Conservation (phyloP, 2,797 vertebrate genomes). For the Otolemur crassicaudatus region DNA sequence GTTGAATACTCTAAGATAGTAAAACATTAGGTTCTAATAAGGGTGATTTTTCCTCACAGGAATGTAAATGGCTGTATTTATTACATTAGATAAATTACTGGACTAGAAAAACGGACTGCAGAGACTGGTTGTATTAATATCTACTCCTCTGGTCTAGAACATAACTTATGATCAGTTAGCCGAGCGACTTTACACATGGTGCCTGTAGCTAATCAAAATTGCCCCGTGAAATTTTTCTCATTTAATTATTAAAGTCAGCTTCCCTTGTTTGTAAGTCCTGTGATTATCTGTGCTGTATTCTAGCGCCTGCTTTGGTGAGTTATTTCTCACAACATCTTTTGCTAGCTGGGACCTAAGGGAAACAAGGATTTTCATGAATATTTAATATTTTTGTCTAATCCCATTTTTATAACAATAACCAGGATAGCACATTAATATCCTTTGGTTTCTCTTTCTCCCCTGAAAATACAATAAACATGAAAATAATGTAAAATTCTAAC, state of each 20-base stretch:
- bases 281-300: constrained; percentile 82
- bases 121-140: constrained; percentile 70
- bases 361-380: constrained; percentile 86
- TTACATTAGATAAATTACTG: constrained; percentile 62
- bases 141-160: constrained; percentile 70
- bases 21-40: constrained; percentile 65
- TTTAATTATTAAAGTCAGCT: constrained; percentile 91
- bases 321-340: constrained; percentile 83
- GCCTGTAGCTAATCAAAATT: constrained; percentile 83
- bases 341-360: constrained; percentile 76
- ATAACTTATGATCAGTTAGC: constrained; percentile 70
- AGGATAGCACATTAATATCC: constrained; percentile 47
- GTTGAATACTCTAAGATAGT: constrained; percentile 60
- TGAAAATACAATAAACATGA: constrained; percentile 24
- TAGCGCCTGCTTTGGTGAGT: constrained; percentile 70
- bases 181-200: constrained; percentile 78
- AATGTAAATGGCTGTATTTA: constrained; percentile 63
- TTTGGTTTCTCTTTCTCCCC: not conserved
- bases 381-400: constrained; percentile 80
- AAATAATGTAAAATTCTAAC: not conserved
- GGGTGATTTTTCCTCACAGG: constrained; percentile 58
- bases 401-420: constrained; percentile 71
- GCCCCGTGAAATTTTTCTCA: constrained; percentile 81
- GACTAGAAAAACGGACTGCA: constrained; percentile 52
- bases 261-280: constrained; percentile 88